These are phyloP conservation scores for Opisthograptis luteolata DNA, from an alignment of 2,888 invertebrate genomes.

Conservation along the genomic window DNA sequence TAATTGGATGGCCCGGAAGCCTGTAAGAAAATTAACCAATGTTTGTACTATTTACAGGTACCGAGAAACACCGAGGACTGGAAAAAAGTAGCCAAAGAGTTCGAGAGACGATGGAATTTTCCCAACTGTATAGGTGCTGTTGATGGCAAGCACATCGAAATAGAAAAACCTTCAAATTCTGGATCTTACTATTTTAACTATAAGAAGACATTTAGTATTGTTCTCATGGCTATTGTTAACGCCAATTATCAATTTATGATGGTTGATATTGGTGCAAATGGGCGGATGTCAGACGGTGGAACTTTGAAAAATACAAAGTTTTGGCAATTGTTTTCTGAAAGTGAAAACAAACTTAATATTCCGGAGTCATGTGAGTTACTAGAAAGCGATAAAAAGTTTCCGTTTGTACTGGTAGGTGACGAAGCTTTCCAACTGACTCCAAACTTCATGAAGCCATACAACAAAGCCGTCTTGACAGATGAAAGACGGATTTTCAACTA, in stretches of 20 bases:
- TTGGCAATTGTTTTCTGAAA: background rate
- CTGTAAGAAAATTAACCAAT: no score
- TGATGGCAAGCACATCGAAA: slow-evolving; percentile 41
- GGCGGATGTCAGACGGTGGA: slow-evolving; percentile 21
- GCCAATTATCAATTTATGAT: slow-evolving; percentile 29
- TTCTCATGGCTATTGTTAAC: slow-evolving; percentile 28
- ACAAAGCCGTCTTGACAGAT: background rate
- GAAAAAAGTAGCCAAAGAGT: no score
- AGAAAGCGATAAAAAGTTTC: no score
- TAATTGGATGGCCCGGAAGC: no score
- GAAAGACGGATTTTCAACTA: slow-evolving; percentile 31
- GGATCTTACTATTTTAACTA: slow-evolving; percentile 26
- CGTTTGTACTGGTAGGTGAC: slow-evolving; percentile 13
- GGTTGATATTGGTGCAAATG: slow-evolving; percentile 34
- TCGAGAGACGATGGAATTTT: no score
- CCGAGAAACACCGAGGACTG: no score
- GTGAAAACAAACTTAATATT: slow-evolving; percentile 16
- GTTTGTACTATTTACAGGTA: no score
- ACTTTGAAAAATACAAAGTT: slow-evolving; percentile 1
- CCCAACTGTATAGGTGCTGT: slow-evolving; percentile 32
- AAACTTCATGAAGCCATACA: slow-evolving; percentile 3
- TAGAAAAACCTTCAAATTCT: no score
- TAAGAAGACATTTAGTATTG: slow-evolving; percentile 28
- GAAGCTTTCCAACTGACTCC: slow-evolving; percentile 30
- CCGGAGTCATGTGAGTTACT: no score